phyloP scores from a whole-genome alignment of 1,140 invertebrate genomes.

The Drosophila prosaltans region DNA sequence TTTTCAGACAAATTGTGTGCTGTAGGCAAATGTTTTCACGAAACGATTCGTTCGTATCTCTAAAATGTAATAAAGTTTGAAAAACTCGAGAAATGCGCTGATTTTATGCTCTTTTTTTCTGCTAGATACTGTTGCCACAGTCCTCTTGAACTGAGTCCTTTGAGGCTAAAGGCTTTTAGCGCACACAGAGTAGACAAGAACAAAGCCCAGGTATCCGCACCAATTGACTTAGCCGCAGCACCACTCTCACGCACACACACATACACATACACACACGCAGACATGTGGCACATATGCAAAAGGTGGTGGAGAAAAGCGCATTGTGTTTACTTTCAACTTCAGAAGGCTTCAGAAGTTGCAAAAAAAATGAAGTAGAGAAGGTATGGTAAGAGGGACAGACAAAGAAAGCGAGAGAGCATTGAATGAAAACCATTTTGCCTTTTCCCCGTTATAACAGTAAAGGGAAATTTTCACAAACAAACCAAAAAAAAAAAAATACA shows the following conservation, averaged over 20 bases:
- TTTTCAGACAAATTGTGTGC: not conserved
- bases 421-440: conserved; percentile 52
- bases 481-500: conserved; percentile 15
- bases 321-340: conserved; percentile 60
- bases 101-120: conserved; percentile 40
- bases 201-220: conserved; percentile 32
- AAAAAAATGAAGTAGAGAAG: conserved; percentile 40
- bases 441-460: conserved; percentile 30
- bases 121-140: not conserved
- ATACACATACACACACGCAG: conserved; percentile 2
- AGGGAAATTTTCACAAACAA: conserved; percentile 20
- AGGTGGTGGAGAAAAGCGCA: conserved; percentile 56
- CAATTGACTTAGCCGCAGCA: conserved; percentile 23
- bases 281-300: not conserved
- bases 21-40: conserved; percentile 39
- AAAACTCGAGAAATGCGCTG: conserved; percentile 28
- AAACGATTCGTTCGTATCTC: not conserved
- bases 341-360: conserved; percentile 44
- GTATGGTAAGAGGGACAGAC: not conserved
- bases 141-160: conserved; percentile 44
- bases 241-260: not conserved
- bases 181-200: conserved; percentile 32
- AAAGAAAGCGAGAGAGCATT: not conserved
- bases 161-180: conserved; percentile 57
- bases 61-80: conserved; percentile 2